phyloP scores from a whole-genome alignment of 2,797 vertebrate genomes.

The Selene dorsalis region DNA sequence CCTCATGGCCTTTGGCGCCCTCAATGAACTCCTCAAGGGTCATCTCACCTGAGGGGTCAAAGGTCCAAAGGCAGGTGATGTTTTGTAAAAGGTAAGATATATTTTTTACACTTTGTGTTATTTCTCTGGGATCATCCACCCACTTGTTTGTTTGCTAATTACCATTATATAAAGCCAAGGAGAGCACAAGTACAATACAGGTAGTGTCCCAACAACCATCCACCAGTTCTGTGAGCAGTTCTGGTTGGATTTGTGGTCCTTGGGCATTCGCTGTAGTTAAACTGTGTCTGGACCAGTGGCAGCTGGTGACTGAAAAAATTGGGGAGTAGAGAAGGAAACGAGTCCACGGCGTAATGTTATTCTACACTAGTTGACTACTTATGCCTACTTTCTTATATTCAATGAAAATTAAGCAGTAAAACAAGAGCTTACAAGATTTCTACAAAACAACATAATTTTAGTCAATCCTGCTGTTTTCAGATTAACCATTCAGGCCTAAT shows the following conservation, averaged over 20 bases:
- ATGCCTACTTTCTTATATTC: too few relatives aligned
- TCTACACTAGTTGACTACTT: too few relatives aligned
- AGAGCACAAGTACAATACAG: background rate
- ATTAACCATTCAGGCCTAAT: too few relatives aligned
- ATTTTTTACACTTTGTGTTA: background rate
- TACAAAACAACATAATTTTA: too few relatives aligned
- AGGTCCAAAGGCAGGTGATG: constrained; percentile 14
- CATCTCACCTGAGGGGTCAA: constrained; percentile 78
- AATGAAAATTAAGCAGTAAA: too few relatives aligned
- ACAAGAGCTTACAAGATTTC: too few relatives aligned
- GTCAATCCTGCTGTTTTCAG: too few relatives aligned
- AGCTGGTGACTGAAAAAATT: too few relatives aligned
- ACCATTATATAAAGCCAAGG: background rate
- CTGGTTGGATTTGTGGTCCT: background rate
- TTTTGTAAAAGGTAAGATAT: background rate
- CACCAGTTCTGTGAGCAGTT: background rate
- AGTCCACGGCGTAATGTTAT: too few relatives aligned
- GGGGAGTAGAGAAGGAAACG: too few relatives aligned
- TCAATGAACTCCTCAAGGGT: constrained; percentile 86
- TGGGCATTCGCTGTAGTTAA: background rate
- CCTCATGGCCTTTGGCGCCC: constrained; percentile 79
- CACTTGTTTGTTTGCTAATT: background rate
- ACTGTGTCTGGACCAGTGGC: background rate
- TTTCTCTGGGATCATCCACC: too few relatives aligned
- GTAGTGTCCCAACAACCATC: too few relatives aligned